Evolutionary conservation across 2,797 vertebrate genomes (phyloP), one percentile per base, ranked within the genome.

Genomic region (Amphiprion clarkii): DNA sequence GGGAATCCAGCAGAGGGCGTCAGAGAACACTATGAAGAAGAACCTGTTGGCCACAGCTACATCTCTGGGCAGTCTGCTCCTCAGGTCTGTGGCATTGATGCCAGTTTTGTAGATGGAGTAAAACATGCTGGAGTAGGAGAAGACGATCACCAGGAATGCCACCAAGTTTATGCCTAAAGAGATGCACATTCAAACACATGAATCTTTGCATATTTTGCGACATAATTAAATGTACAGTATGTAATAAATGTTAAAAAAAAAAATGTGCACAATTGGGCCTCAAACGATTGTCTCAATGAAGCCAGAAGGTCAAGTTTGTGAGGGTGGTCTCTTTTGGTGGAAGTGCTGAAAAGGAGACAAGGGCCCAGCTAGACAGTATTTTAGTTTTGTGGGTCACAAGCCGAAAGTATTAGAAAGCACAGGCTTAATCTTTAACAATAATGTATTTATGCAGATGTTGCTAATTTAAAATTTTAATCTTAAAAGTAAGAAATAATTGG

Each of bases 1-100:
- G 11, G 88, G 88, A 71, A 97, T 96, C 96, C 98, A 99, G 94
- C 96, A 97, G 95, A 96, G 96, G 94, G 96, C 96, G 67, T 97
- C 95, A 90, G 96, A 97, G 95, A 97, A 95, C 91, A 96, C 95
- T 4, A 95, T 96, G 85, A 96, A 95, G 89, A 97, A 97, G 85
- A 96, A 96, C n/a, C 74, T 72, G 67, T 93, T 96, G 77, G 93
- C 94, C 67, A 96, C 82, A 0, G 92, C 93, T 59, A 94, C 93
- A 5, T 96, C 95, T 73, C 81, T 93, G 87, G 90, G 85, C 57
- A 95, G 89, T 21, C 92, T 83, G 87, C 83, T 96, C 64, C 89
- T 93, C 81, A 94, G 36, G 74, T 97, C 92, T 9, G 90, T 89
- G 1, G 94, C 92, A 27, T 94, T 95, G 73, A 96, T 88, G 79